Evolutionary conservation across 2,888 invertebrate species (phyloP), one percentile per base, ranked within the genome.

Genomic region (Diarsia brunnea): DNA sequence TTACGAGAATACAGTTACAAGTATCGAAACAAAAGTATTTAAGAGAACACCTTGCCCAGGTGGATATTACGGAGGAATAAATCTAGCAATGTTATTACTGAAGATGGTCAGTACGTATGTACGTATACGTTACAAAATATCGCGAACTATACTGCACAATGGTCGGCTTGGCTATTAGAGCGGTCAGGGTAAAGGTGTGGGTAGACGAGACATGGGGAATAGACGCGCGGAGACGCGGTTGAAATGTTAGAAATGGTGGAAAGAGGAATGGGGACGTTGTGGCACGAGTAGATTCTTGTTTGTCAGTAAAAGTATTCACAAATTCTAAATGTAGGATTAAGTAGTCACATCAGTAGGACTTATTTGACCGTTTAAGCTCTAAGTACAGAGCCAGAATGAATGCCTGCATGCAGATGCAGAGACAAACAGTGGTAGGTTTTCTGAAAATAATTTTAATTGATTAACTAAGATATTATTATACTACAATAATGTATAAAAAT

Each of bases 111-210:
- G 75, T 69, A 70, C 69, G 80, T 83, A 81, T 88, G 77, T 67
- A 70, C 72, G 83, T 85, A 82, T 87, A 80, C 77, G 79, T 88
- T 88, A 82, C 85, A 80, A 80, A 84, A 88, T 85, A 87, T 80
- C 75, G 84, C 78, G 70, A 74, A 82, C 86, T 82, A 69, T 84
- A 85, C 87, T 55, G 84, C 82, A 88, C 87, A 88, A 88, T 88
- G 82, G 82, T 27, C 64, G 79, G 80, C 81, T 72, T 82, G 73
- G 87, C 88, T 83, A 84, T 88, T 85, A 88, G 84, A 88, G 79
- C 78, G 86, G 82, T 78, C 82, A 85, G 60, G 21, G 38, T 77
- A 31, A 88, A 72, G 74, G 78, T 14, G 2, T 4, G 8, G 3
- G 27, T 31, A 79, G 73, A 87, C 12, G 47, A 53, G 7, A 5